These are phyloP conservation scores for Agriopis marginaria DNA, from an alignment of 2,888 invertebrate genomes.

Conservation along the genomic window DNA sequence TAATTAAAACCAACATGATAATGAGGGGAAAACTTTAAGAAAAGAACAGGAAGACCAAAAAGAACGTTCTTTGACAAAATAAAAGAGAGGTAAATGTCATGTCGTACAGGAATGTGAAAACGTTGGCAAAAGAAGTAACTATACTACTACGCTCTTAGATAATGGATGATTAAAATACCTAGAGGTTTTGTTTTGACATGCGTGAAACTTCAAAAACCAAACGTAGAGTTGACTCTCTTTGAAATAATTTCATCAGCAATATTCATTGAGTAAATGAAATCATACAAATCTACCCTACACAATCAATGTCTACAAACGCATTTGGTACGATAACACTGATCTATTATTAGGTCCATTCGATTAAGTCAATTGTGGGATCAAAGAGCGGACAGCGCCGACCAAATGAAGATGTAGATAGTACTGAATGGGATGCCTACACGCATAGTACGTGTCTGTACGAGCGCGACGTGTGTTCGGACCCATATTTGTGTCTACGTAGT, in stretches of 20 bases:
- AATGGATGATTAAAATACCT: not conserved
- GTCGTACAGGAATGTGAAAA: too few species aligned
- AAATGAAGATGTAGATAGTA: conserved; percentile 54
- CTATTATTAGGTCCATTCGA: conserved; percentile 69
- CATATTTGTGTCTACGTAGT: conserved; percentile 1
- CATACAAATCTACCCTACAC: conserved; percentile 47
- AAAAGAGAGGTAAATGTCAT: too few species aligned
- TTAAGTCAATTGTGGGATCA: conserved; percentile 73
- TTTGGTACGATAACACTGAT: conserved; percentile 62
- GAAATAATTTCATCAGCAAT: not conserved
- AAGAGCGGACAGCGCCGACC: conserved; percentile 51
- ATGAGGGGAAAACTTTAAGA: too few species aligned
- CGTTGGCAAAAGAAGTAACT: too few species aligned
- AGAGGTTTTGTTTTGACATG: not conserved
- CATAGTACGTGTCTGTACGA: conserved; percentile 48
- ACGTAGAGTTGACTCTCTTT: not conserved
- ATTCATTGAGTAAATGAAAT: conserved; percentile 35
- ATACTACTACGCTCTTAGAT: not conserved
- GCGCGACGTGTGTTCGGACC: conserved; percentile 10
- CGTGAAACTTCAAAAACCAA: not conserved
- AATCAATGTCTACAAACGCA: conserved; percentile 51
- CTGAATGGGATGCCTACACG: conserved; percentile 62
- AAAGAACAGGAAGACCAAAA: too few species aligned
- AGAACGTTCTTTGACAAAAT: too few species aligned
- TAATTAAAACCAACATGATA: too few species aligned